These are phyloP conservation scores for Porites lobata DNA, from an alignment of 92 coral and sea anemone species.

Conservation along the genomic window DNA sequence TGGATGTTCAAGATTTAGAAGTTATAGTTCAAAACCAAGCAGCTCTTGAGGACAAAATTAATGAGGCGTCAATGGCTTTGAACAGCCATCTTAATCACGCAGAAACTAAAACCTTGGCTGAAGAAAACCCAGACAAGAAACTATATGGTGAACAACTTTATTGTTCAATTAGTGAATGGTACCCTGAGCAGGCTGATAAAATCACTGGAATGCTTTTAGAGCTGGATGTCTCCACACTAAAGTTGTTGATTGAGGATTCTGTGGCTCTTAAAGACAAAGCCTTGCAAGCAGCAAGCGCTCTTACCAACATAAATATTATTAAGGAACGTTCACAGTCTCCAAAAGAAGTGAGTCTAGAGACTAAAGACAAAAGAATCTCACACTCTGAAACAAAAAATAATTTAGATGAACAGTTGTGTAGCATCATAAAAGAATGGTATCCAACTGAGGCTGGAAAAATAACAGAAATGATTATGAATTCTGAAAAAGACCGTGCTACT, in stretches of 20 bases:
- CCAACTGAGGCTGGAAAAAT: constrained; percentile 78
- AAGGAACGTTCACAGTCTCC: constrained; percentile 11
- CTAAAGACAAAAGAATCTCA: constrained; percentile 46
- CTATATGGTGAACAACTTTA: constrained; percentile 76
- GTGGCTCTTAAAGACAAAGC: constrained; percentile 66
- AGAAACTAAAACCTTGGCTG: background rate
- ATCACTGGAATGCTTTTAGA: constrained; percentile 93
- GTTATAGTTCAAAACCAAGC: constrained; percentile 40
- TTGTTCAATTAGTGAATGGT: constrained; percentile 48
- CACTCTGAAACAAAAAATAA: background rate
- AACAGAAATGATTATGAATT: constrained; percentile 83
- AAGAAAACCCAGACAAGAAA: constrained; percentile 44
- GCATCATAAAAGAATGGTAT: constrained; percentile 44
- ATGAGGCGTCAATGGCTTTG: constrained; percentile 63
- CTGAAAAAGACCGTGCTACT: constrained; percentile 26
- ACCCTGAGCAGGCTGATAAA: constrained; percentile 82
- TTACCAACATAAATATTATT: constrained; percentile 13
- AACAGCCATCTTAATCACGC: background rate
- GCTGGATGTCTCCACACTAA: constrained; percentile 38
- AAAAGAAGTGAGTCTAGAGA: constrained; percentile 18
- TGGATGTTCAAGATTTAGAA: constrained; percentile 60
- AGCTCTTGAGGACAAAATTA: constrained; percentile 64
- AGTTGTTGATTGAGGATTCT: constrained; percentile 55
- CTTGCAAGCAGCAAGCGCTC: constrained; percentile 66
- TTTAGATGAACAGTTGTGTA: constrained; percentile 72